Base-by-base conservation (phyloP, 2,113 vertebrate species). In the Mormyrus iriodes region DNA sequence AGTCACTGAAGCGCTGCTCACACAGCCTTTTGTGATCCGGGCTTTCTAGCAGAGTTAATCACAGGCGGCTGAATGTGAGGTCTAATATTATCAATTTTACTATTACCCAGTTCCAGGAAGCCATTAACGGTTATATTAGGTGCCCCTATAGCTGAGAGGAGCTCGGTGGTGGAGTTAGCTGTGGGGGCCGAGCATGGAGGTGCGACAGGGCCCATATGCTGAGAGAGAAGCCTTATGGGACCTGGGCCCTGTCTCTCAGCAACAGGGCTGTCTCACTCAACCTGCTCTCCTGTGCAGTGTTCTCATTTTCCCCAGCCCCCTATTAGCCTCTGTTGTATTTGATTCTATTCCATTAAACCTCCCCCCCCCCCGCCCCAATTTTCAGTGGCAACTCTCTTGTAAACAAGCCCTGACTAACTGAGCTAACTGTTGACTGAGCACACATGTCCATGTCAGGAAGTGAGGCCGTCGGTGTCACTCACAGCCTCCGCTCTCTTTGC, bases 41-140 rank as follows among this genome's bases (percentile, higher is more conserved):
- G 13, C 12, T 21, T 42, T 79, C 73, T 79, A 39, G 35, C 73
- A 15, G 73, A 79, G 73, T 42, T 79, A 79, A 79, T 79, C 73
- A 79, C 73, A 39, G 73, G n/a, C 73, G 19, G 35, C 35, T 79
- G 73, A 79, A 79, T 42, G 12, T 39, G 61, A 27, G 39, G 31
- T 79, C 73, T 79, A 79, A 79, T 79, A 79, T 79, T 79, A 79
- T 79, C 73, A 79, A 42, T 79, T 79, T 79, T 79, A 42, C 73
- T 42, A 42, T 79, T 79, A 79, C 27, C 13, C 4, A 79, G 35
- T 42, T 42, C 73, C 35, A 3, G 31, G 35, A 42, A 79, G 35
- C 42, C 31, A 79, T 79, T 39, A 42, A 35, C 8, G 35, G 73
- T 42, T 13, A 13, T 69, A 31, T 31, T n/a, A 31, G 61, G 27